Conservation (phyloP, 1,140 invertebrate genomes). For the Diorhabda elongata region DNA sequence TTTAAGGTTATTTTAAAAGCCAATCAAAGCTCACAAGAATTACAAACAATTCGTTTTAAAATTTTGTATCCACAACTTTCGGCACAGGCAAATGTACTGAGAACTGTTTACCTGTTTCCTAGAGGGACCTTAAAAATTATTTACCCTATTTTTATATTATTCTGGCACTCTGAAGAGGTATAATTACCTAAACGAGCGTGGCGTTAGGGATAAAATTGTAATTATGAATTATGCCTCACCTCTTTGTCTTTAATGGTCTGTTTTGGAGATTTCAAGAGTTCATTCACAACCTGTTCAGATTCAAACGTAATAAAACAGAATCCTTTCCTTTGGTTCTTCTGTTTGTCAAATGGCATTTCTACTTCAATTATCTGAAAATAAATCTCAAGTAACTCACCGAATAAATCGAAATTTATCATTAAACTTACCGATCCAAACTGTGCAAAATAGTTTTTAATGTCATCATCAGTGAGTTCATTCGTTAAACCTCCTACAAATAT, state of each 20-base stretch:
- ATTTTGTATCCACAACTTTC: neutral
- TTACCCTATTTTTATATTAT: neutral
- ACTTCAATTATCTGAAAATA: slow-evolving; percentile 78
- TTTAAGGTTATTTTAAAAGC: too few relatives aligned
- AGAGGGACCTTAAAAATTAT: neutral
- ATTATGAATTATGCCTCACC: slow-evolving; percentile 49
- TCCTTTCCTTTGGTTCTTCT: slow-evolving; percentile 91
- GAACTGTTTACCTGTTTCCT: neutral
- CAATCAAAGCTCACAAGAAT: too few relatives aligned
- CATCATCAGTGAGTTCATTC: slow-evolving; percentile 84
- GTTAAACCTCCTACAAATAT: slow-evolving; percentile 93
- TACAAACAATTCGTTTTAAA: too few relatives aligned
- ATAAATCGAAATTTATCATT: slow-evolving; percentile 7
- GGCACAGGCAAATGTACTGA: neutral
- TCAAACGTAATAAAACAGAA: slow-evolving; percentile 96
- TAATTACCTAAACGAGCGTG: neutral
- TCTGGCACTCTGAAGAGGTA: neutral
- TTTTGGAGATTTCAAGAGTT: slow-evolving; percentile 84
- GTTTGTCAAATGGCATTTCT: slow-evolving; percentile 94
- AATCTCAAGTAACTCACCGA: slow-evolving; percentile 3
- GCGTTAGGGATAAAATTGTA: neutral
- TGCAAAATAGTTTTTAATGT: slow-evolving; percentile 86
- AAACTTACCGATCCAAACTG: slow-evolving; percentile 82
- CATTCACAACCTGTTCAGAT: slow-evolving; percentile 86
- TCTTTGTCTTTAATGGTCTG: slow-evolving; percentile 91